Base-by-base conservation (phyloP, 2,113 vertebrate species). In the Phalacrocorax brasilianus region DNA sequence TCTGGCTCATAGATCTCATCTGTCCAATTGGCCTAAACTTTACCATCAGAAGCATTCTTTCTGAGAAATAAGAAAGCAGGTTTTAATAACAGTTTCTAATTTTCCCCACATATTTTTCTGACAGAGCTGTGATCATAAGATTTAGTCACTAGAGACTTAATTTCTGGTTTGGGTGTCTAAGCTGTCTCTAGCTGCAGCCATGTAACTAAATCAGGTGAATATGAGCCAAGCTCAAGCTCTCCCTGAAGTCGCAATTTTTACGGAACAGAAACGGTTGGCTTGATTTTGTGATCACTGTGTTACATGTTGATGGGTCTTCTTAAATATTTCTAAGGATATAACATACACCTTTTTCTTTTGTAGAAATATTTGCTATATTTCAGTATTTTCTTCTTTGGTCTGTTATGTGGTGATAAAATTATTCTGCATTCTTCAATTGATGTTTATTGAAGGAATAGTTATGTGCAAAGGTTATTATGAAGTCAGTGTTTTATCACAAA, bases 401-500 rank as follows among this genome's bases (percentile, higher is more conserved):
- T 82, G 14, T 38, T 21, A 42, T 44, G 8, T 17, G 12, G 8
- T 75, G n/a, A 53, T 49, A 45, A 62, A 74, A 38, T 30, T 74
- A 70, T 75, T 78, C 40, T 11, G 6, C 45, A 40, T 49, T 71
- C 21, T 83, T 44, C 83, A 59, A 14, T 28, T 47, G 20, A 40
- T 71, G 13, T 53, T 92, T 76, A 85, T 40, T 85, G 66, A 95
- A 85, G 52, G 78, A 94, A 73, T 47, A 62, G 33, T 78, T 92
- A 79, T 45, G 50, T 85, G 42, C 32, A 58, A 44, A 24, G 61
- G 14, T 44, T 96, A 40, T 83, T 96, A 65, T 30, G 88, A 80
- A 76, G 49, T 75, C 79, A 85, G 38, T 78, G 19, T 47, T 93
- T 91, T 90, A 87, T 52, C 95, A 62, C 27, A 67, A 89, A n/a